A percentile compares a stretch with the other conserved stretches of the same genome.
These are phyloP conservation scores for Scortum barcoo DNA, from an alignment of 2,113 vertebrate genomes.

Conservation along the genomic window DNA sequence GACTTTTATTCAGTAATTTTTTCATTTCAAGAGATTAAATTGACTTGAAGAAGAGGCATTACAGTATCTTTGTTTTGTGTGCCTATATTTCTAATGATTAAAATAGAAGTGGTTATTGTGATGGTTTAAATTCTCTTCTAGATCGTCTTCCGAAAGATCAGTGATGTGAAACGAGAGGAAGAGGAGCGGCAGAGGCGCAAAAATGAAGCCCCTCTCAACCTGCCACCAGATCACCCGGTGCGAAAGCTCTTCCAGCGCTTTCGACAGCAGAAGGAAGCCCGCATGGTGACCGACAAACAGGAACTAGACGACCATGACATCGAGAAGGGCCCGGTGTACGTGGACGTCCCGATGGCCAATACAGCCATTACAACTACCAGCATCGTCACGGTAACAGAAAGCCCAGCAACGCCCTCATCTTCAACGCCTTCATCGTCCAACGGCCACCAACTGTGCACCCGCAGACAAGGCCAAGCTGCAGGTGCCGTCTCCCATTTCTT, in stretches of 20 bases:
- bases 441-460: conserved; percentile 55
- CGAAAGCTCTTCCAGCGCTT: conserved; percentile 97
- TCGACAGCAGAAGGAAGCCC: conserved; percentile 96
- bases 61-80: not conserved
- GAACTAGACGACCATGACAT: conserved; percentile 86
- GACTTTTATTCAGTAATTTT: not conserved
- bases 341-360: conserved; percentile 81
- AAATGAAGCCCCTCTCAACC: conserved; percentile 94
- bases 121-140: conserved; percentile 69
- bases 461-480: conserved; percentile 90
- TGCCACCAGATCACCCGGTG: conserved; percentile 96
- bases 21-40: not conserved
- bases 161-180: conserved; percentile 97
- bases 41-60: not conserved
- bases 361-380: conserved; percentile 88
- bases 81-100: not conserved
- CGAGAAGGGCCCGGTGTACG: conserved; percentile 87
- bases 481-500: conserved; percentile 80
- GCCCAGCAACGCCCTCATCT: conserved; percentile 90
- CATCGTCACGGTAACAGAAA: conserved; percentile 94
- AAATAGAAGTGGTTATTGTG: not conserved
- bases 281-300: conserved; percentile 85
- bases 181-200: conserved; percentile 96
- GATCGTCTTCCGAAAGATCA: conserved; percentile 99
- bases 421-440: conserved; percentile 79